A percentile compares a stretch with the other conserved stretches of the same genome.
Conservation (phyloP, 2,888 invertebrate genomes). For the Caenorhabditis macrosperma region DNA sequence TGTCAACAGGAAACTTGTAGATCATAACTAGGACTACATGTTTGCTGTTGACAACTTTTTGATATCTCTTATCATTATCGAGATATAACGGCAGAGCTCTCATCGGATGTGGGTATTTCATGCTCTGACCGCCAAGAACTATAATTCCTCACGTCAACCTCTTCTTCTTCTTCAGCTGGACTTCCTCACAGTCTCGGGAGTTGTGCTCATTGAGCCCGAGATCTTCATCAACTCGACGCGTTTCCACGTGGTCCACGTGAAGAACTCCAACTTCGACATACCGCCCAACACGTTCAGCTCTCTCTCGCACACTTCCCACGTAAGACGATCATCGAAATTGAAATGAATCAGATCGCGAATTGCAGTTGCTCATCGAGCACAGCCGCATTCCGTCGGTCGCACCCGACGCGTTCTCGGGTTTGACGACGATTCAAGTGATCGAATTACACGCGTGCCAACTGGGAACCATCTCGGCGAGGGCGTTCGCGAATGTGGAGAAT, state of each 20-base stretch:
- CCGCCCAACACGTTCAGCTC: slow-evolving; percentile 60
- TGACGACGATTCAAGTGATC: slow-evolving; percentile 65
- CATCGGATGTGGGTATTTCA: too few species aligned
- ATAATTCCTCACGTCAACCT: too few species aligned
- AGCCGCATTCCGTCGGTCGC: slow-evolving; percentile 56
- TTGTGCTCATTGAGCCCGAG: slow-evolving; percentile 64
- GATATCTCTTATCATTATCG: too few species aligned
- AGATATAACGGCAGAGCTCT: too few species aligned
- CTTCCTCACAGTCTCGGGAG: slow-evolving; percentile 64
- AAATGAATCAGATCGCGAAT: background rate
- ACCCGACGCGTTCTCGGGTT: slow-evolving; percentile 66
- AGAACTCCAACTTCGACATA: slow-evolving; percentile 63
- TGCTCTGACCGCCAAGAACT: too few species aligned
- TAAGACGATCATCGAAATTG: background rate
- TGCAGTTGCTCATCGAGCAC: slow-evolving; percentile 69
- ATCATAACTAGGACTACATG: too few species aligned
- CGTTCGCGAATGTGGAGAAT: slow-evolving; percentile 65
- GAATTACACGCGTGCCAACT: slow-evolving; percentile 68
- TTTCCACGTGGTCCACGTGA: slow-evolving; percentile 64
- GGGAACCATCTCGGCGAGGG: slow-evolving; percentile 62
- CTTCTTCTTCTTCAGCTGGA: slow-evolving; percentile 63
- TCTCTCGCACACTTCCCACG: slow-evolving; percentile 52
- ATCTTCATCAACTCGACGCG: slow-evolving; percentile 66
- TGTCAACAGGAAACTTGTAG: too few species aligned
- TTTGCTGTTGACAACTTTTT: too few species aligned